A percentile compares a stretch with the other conserved stretches of the same genome.
Evolutionary conservation across 2,888 invertebrate genomes (phyloP).

Genomic region (Sarcophaga subvicina): DNA sequence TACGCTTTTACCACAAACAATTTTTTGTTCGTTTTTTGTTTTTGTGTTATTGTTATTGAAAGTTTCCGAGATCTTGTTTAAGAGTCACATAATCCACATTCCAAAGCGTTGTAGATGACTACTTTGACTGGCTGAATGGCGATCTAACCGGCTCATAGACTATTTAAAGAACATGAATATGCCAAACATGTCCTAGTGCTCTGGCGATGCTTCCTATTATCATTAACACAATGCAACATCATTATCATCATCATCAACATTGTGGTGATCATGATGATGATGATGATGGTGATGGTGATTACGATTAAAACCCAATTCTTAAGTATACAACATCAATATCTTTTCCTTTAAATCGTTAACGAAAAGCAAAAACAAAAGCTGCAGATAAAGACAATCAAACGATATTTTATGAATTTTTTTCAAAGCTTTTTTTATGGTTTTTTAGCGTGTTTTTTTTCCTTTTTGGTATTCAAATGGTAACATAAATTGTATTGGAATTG

Average conservation of each 20-base stretch:
- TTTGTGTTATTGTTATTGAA: slow-evolving; percentile 13
- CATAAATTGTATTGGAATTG: slow-evolving; percentile 36
- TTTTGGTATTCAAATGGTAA: slow-evolving; percentile 63
- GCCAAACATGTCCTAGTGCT: slow-evolving; percentile 43
- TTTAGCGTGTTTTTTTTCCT: background rate
- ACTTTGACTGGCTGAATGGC: slow-evolving; percentile 25
- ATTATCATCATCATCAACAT: background rate
- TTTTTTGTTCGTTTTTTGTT: too few species aligned
- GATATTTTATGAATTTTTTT: slow-evolving; percentile 39
- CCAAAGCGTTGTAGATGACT: slow-evolving; percentile 52
- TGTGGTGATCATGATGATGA: background rate
- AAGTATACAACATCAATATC: slow-evolving; percentile 29
- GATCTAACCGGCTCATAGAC: background rate
- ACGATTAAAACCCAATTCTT: slow-evolving; percentile 50
- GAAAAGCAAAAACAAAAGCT: background rate
- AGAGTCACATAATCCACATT: slow-evolving; percentile 57
- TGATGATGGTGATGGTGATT: background rate
- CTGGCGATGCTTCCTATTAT: background rate
- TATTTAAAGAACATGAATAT: slow-evolving; percentile 57
- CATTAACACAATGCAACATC: background rate
- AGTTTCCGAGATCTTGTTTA: slow-evolving; percentile 52
- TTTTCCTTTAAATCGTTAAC: slow-evolving; percentile 35
- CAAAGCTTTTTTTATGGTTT: too few species aligned
- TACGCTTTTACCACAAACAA: slow-evolving; percentile 18
- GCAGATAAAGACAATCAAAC: slow-evolving; percentile 9